Conservation (phyloP, 1,140 invertebrate genomes). For the Brachionus paranguensis region DNA sequence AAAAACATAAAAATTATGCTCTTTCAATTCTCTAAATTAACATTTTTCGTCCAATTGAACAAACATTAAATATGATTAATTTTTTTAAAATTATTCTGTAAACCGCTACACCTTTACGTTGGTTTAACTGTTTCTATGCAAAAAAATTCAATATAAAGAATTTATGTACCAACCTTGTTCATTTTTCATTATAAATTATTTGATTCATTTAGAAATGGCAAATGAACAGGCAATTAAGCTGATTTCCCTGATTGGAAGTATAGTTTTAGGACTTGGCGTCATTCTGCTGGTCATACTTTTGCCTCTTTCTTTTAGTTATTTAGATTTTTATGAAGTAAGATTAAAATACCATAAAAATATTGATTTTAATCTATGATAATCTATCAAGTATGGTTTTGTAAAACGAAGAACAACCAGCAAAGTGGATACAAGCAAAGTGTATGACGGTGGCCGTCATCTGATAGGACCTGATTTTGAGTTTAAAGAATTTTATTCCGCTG, state of each 20-base stretch:
- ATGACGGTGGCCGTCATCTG: slow-evolving; percentile 44
- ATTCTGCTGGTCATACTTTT: slow-evolving; percentile 41
- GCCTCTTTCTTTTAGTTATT: slow-evolving; percentile 42
- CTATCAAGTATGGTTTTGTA: slow-evolving; percentile 44
- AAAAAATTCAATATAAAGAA: not conserved
- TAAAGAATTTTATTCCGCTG: slow-evolving; percentile 44
- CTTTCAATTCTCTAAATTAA: not conserved
- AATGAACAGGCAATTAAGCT: not conserved
- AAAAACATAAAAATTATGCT: not conserved
- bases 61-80: not conserved
- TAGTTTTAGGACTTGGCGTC: not conserved
- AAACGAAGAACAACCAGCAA: slow-evolving; percentile 44
- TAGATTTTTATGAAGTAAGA: slow-evolving; percentile 44
- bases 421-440: slow-evolving; percentile 43
- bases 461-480: slow-evolving; percentile 47
- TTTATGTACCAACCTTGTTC: not conserved
- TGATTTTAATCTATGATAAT: not conserved
- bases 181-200: not conserved
- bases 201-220: slow-evolving; percentile 17
- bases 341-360: not conserved
- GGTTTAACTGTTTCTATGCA: not conserved
- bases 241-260: not conserved
- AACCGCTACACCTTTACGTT: not conserved
- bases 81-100: not conserved
- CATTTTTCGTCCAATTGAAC: not conserved